Conservation (phyloP, 2,113 vertebrate species). For the Nettapus auritus region DNA sequence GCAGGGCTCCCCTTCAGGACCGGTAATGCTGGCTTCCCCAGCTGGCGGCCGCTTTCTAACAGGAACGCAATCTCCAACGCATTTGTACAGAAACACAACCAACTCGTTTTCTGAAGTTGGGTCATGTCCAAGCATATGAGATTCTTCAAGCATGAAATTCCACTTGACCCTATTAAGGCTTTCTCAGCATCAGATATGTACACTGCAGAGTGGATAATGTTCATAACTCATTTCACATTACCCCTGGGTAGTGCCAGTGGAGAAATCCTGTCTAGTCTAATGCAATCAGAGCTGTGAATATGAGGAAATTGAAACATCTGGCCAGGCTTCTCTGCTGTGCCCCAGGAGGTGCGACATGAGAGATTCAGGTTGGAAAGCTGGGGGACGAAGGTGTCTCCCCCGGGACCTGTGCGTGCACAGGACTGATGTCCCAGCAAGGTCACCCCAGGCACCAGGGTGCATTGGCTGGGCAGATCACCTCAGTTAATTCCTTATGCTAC, state of each 20-base stretch:
- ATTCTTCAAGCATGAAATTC: conserved; percentile 80
- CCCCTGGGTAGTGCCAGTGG: conserved; percentile 64
- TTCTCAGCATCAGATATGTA: conserved; percentile 62
- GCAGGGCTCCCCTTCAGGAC: background rate
- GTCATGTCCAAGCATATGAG: conserved; percentile 75
- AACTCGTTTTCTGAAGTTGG: conserved; percentile 73
- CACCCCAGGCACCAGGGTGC: background rate
- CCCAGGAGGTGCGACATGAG: background rate
- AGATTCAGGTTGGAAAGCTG: background rate
- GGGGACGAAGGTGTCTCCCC: background rate
- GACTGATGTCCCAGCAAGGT: background rate
- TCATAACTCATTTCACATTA: conserved; percentile 77
- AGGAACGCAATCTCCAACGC: conserved; percentile 60
- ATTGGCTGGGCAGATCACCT: background rate
- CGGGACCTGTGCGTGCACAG: background rate
- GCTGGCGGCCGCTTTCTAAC: background rate
- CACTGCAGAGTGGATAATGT: conserved; percentile 73
- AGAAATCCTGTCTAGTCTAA: conserved; percentile 65
- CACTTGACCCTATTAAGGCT: conserved; percentile 79
- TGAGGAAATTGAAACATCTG: conserved; percentile 55
- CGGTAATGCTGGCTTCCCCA: background rate
- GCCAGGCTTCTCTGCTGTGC: conserved; percentile 6
- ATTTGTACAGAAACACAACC: conserved; percentile 55
- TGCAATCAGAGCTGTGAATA: conserved; percentile 57
- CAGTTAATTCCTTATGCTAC: background rate